Conservation (phyloP, 2,113 vertebrate genomes). For the Zeus faber region DNA sequence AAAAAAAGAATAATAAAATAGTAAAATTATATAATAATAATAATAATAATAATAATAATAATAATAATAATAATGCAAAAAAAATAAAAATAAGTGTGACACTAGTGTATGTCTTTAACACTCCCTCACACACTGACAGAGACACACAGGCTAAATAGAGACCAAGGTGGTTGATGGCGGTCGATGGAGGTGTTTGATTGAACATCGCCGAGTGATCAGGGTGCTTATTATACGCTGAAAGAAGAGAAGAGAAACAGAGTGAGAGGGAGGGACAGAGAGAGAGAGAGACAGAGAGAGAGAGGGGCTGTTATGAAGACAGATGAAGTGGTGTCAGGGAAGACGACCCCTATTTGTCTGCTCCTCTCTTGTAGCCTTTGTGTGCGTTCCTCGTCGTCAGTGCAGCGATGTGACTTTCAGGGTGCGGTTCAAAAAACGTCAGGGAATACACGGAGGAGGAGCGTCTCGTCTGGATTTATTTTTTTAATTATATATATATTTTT, state of each 20-base stretch:
- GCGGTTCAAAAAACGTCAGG: slow-evolving; percentile 3
- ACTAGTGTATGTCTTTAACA: too few species aligned
- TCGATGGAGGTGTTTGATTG: too few species aligned
- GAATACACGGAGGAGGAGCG: background rate
- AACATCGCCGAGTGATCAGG: background rate
- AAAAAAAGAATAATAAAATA: too few species aligned
- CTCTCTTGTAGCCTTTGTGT: background rate
- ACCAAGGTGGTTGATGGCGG: too few species aligned
- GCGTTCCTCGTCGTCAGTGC: background rate
- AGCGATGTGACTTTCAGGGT: background rate
- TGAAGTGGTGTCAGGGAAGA: background rate
- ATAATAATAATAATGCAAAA: too few species aligned
- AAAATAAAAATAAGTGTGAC: too few species aligned
- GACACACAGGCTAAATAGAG: too few species aligned
- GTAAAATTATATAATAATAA: too few species aligned
- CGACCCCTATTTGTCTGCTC: background rate
- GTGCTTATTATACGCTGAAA: background rate
- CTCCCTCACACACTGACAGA: too few species aligned
- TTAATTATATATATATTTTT: too few species aligned
- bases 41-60: too few species aligned
- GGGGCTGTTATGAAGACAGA: background rate
- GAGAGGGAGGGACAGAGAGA: background rate
- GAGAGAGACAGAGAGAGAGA: background rate
- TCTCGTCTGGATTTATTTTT: slow-evolving; percentile 8
- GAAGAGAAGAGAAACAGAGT: background rate